Conservation (phyloP, 2,797 vertebrate species). For the Pterois miles region DNA sequence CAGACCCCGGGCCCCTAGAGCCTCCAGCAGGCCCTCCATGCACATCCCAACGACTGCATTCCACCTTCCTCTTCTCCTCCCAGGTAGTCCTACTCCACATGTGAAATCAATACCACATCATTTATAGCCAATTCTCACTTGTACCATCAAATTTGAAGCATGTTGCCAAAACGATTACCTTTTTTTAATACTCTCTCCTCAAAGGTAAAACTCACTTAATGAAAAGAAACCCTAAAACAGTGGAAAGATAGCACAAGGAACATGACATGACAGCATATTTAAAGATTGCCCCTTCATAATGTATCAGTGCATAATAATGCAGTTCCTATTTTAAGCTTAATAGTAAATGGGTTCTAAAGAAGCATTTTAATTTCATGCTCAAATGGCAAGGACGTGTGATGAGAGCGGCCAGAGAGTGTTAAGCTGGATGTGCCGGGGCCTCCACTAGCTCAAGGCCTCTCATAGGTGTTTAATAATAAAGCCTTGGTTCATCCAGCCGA, state of each 20-base stretch:
- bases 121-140: slow-evolving; percentile 81
- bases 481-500: slow-evolving; percentile 76
- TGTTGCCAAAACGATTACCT: slow-evolving; percentile 76
- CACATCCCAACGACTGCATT: slow-evolving; percentile 67
- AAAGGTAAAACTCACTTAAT: slow-evolving; percentile 58
- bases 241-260: slow-evolving; percentile 31
- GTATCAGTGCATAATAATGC: slow-evolving; percentile 39
- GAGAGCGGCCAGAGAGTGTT: slow-evolving; percentile 63
- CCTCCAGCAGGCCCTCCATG: slow-evolving; percentile 52
- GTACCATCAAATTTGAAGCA: slow-evolving; percentile 79
- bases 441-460: slow-evolving; percentile 65
- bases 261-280: slow-evolving; percentile 57
- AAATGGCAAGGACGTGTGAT: slow-evolving; percentile 71
- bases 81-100: slow-evolving; percentile 73
- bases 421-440: slow-evolving; percentile 66
- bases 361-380: slow-evolving; percentile 76
- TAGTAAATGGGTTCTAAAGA: slow-evolving; percentile 59
- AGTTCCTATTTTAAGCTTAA: slow-evolving; percentile 47
- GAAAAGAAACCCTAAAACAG: slow-evolving; percentile 16
- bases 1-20: slow-evolving; percentile 54
- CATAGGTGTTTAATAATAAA: slow-evolving; percentile 86
- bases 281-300: slow-evolving; percentile 33
- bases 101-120: slow-evolving; percentile 83
- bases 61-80: slow-evolving; percentile 55
- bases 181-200: slow-evolving; percentile 55